Base-by-base conservation (phyloP, 2,113 vertebrate species). In the Typhlomys cinereus region DNA sequence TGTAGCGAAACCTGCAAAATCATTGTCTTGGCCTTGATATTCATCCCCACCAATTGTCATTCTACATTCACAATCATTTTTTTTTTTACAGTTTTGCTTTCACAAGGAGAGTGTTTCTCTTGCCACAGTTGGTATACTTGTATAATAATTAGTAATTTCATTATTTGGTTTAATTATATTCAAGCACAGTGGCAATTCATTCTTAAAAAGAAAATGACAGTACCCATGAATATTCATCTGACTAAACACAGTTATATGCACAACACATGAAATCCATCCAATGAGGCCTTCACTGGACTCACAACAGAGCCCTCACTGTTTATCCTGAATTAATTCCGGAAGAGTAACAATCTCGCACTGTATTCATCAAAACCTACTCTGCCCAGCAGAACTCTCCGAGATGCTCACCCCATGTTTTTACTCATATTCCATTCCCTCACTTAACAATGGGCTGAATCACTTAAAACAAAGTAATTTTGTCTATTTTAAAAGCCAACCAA, bases 151-250 rank as follows among this genome's bases (percentile, higher is more conserved):
- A 15, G 13, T 34, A 78, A 48, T 1, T 91, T 73, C 44, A 71
- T 73, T 76, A 61, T 75, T 75, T 90, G 18, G 71, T 76, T 92
- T 62, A 57, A 71, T 82, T 79, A 70, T 41, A 91, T 66, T 61
- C 13, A 59, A 79, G 44, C 6, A 54, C 11, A 78, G 14, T 74
- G 48, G 44, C n/a, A 88, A 57, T 90, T 14, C 21, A 79, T 54
- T 88, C 8, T 20, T 74, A 70, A 89, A 82, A 59, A 74, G 21
- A 71, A 92, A 71, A 75, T 36, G 5, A 5, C 14, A 41, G 18
- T 31, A 64, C 61, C 13, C 54, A 57, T 34, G 34, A 69, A 34
- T 78, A 23, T 80, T 73, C 20, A 29, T 88, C 18, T 54, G 85
- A 64, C n/a, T 85, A 4, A 88, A n/a, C 59, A 70, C 41, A 6